These are phyloP conservation scores for Drosophila funebris DNA, from an alignment of 1,140 invertebrate species.

Conservation along the genomic window DNA sequence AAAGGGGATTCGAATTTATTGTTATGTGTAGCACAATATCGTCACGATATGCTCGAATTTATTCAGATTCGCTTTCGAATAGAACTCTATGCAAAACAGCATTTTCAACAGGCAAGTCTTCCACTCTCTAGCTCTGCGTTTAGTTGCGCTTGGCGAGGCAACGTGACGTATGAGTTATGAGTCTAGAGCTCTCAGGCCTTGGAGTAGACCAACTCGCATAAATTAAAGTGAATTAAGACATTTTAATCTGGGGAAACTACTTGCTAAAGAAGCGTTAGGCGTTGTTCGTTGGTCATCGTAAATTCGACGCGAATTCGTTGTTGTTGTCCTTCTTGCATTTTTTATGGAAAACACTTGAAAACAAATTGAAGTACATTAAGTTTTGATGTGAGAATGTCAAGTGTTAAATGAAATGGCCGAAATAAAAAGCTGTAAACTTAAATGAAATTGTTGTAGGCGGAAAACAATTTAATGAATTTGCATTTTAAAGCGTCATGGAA, in stretches of 20 bases:
- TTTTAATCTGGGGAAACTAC: slow-evolving; percentile 62
- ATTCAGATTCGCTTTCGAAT: not conserved
- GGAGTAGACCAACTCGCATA: slow-evolving; percentile 26
- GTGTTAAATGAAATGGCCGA: slow-evolving; percentile 61
- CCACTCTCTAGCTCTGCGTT: not conserved
- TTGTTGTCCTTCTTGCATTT: slow-evolving; percentile 41
- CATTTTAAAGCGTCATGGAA: slow-evolving; percentile 65
- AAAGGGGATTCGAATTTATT: no score
- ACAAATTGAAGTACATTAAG: slow-evolving; percentile 60
- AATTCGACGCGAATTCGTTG: no score
- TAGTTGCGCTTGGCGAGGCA: not conserved
- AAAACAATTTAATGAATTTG: slow-evolving; percentile 51
- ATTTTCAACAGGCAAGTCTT: not conserved
- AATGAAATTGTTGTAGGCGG: slow-evolving; percentile 51
- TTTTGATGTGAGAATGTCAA: slow-evolving; percentile 61
- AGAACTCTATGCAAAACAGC: no score
- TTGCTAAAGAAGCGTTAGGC: not conserved
- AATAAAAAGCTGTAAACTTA: slow-evolving; percentile 53
- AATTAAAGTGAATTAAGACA: slow-evolving; percentile 73
- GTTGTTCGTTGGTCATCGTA: slow-evolving; percentile 49
- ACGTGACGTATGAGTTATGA: slow-evolving; percentile 68
- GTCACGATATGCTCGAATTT: not conserved
- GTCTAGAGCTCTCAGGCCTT: not conserved
- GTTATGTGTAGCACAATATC: no score
- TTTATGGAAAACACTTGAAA: slow-evolving; percentile 58